Base-by-base conservation (phyloP, 2,797 vertebrate genomes). In the Hypotaenidia philippensis region DNA sequence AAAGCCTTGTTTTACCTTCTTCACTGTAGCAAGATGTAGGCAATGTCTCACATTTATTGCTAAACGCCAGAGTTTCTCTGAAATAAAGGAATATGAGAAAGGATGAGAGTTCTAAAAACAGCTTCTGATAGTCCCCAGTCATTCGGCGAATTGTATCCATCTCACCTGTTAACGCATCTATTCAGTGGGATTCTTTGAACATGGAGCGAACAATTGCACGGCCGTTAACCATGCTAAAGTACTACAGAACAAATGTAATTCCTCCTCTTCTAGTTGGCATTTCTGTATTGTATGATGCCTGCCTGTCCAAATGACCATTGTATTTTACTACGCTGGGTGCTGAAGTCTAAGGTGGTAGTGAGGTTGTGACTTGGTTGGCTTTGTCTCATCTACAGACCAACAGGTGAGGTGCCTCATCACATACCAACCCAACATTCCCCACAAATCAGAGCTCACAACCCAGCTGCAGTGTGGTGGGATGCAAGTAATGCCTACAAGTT, bases 121-220 rank as follows among this genome's bases (percentile, higher is more conserved):
- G 64, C 64, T 64, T 79, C 56, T 70, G 34, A 85, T 87, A 95
- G 60, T 52, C 91, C 34, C 47, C 27, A 34, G 79, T 53, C 79
- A n/a, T 55, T 76, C 32, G 29, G 26, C 40, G 55, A 70, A 45
- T 32, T 79, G 31, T 64, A 19, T 72, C 56, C 63, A 32, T 90
- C 75, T 74, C 72, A 91, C 50, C 89, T 76, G 41, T 57, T 83
- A 83, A 59, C 68, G 75, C 75, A 5, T 13, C 7, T 10, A 53
- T 83, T 93, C 93, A 29, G 1, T 60, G 65, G 47, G 31, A 10
- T 59, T 44, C 60, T 83, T 53, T 69, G 71, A 50, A 27, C 7
- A 29, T 22, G 52, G 31, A 72, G 40, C 36, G 68, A 93, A 52
- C 88, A 79, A 50, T 53, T 66, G 63, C 47, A 25, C 25, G 70